Evolutionary conservation across 2,113 vertebrate genomes (phyloP).

Genomic region (Periophthalmodon schlosseri): DNA sequence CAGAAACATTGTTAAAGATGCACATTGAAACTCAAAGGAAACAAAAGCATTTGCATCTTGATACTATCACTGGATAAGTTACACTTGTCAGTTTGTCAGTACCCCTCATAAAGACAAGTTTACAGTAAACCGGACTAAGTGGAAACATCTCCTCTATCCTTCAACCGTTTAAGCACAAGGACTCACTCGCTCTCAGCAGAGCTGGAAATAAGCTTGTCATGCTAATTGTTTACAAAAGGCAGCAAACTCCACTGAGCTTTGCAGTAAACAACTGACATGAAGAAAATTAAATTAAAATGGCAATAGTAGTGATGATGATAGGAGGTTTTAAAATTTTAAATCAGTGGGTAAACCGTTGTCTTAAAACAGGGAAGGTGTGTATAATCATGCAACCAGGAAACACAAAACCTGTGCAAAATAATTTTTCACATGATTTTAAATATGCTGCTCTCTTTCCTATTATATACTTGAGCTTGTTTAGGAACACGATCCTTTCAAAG

Average conservation of each 20-base stretch:
- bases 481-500: slow-evolving; percentile 1
- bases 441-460: background rate
- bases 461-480: background rate
- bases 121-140: slow-evolving; percentile 19
- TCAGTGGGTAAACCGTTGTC: background rate
- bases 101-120: slow-evolving; percentile 22
- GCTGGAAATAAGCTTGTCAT: slow-evolving; percentile 38
- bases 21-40: slow-evolving; percentile 18
- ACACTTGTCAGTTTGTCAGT: slow-evolving; percentile 37
- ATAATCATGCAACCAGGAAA: background rate
- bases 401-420: background rate
- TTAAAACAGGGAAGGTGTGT: slow-evolving; percentile 7
- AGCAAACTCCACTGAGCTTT: slow-evolving; percentile 55
- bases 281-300: slow-evolving; percentile 27
- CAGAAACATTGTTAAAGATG: slow-evolving; percentile 43
- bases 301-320: slow-evolving; percentile 60
- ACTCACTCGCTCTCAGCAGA: slow-evolving; percentile 40
- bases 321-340: background rate
- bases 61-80: slow-evolving; percentile 30
- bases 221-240: slow-evolving; percentile 65
- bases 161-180: slow-evolving; percentile 64
- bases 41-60: slow-evolving; percentile 43
- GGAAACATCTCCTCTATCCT: slow-evolving; percentile 34
- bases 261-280: slow-evolving; percentile 60
- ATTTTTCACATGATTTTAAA: background rate